Evolutionary conservation across 2,797 vertebrate species (phyloP).

Genomic region (Helostoma temminkii): DNA sequence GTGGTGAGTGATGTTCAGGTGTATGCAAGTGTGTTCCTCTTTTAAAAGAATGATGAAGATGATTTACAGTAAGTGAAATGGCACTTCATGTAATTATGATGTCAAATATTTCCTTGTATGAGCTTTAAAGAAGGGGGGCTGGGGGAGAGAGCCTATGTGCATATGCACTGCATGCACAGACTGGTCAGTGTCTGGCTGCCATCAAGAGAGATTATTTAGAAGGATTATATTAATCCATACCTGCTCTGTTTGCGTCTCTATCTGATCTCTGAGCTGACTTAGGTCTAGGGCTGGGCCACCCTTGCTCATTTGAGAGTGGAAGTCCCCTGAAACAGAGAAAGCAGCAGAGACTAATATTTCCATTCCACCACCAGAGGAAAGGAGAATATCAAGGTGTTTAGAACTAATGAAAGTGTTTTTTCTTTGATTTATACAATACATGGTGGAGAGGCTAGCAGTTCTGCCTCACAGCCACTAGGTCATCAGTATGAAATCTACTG

Average conservation of each 20-base stretch:
- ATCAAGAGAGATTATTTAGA: conserved; percentile 69
- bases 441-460: too few species aligned
- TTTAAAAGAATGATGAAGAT: conserved; percentile 45
- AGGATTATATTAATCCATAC: conserved; percentile 77
- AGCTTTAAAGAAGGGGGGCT: conserved; percentile 7
- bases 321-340: conserved; percentile 54
- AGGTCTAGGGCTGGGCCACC: conserved; percentile 61
- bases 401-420: background rate
- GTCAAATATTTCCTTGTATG: conserved; percentile 57
- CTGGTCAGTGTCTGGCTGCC: conserved; percentile 61
- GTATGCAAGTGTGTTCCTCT: conserved; percentile 59
- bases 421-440: background rate
- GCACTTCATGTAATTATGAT: conserved; percentile 69
- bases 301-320: conserved; percentile 63
- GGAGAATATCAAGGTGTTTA: background rate
- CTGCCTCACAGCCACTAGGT: too few species aligned
- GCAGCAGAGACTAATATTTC: conserved; percentile 27
- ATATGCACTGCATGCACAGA: conserved; percentile 30
- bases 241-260: conserved; percentile 67
- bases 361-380: background rate
- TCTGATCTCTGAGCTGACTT: conserved; percentile 62
- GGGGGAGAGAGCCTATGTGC: conserved; percentile 7
- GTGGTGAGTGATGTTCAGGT: conserved; percentile 58
- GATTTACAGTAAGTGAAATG: conserved; percentile 65
- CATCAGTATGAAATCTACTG: too few species aligned